Evolutionary conservation across 1,140 invertebrate species (phyloP).

Genomic region (Heterodera schachtii): DNA sequence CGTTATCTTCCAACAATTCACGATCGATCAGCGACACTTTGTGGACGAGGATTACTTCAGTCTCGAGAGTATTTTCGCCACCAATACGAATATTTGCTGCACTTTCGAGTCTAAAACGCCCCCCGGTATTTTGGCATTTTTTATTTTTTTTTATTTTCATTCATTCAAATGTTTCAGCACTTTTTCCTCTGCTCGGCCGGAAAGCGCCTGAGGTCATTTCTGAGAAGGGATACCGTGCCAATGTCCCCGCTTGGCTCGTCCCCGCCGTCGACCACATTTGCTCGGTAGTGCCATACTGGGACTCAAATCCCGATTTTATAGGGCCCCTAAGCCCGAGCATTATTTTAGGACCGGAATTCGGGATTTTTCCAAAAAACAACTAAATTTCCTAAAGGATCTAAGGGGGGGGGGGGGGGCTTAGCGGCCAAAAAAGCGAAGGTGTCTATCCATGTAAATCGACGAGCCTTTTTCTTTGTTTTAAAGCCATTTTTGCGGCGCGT

Average conservation of each 20-base stretch:
- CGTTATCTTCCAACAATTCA: conserved; percentile 17
- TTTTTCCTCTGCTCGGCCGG: conserved; percentile 21
- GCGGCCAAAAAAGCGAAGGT: conserved; percentile 1
- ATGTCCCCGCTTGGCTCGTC: conserved; percentile 18
- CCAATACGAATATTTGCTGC: conserved; percentile 18
- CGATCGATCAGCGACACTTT: conserved; percentile 13
- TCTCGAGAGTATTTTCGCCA: conserved; percentile 15
- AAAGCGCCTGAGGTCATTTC: conserved; percentile 7
- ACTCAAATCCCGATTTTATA: no score
- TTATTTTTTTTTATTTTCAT: background rate
- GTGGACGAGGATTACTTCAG: conserved; percentile 24
- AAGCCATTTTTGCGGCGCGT: no score
- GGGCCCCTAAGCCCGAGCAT: no score
- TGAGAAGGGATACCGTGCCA: background rate
- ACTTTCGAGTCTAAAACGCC: conserved; percentile 20
- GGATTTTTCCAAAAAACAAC: no score
- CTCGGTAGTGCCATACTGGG: background rate
- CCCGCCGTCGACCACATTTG: conserved; percentile 20
- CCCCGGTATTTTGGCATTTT: background rate
- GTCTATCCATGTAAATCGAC: no score
- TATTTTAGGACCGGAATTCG: no score
- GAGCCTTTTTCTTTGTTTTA: no score
- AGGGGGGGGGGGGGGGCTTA: no score
- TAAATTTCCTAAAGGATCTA: no score
- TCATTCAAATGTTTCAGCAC: conserved; percentile 6